Evolutionary conservation across 2,113 vertebrate genomes (phyloP).

Genomic region (Labeo catla): DNA sequence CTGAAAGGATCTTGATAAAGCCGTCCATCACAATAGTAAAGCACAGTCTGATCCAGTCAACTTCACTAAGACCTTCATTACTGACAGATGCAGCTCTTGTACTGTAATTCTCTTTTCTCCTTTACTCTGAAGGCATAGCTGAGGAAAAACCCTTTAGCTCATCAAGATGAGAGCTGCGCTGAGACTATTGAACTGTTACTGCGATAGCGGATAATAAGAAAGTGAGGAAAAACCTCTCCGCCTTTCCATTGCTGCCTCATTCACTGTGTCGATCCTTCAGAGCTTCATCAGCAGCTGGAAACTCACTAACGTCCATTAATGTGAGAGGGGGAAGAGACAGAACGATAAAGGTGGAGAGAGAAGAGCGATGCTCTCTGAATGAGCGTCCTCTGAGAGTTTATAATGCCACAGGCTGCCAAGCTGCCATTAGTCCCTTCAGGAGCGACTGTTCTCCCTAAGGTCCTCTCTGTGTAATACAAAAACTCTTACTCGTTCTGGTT

Average conservation of each 20-base stretch:
- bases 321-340: not conserved
- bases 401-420: not conserved
- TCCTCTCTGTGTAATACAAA: not conserved
- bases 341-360: not conserved
- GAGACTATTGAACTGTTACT: not conserved
- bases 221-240: not conserved
- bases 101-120: not conserved
- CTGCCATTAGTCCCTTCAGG: not conserved
- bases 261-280: not conserved
- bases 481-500: not conserved
- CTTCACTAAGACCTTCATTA: conserved; percentile 11
- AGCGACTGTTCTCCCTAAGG: not conserved
- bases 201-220: not conserved
- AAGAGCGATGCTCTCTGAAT: not conserved
- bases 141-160: not conserved
- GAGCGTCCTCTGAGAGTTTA: not conserved
- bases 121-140: not conserved
- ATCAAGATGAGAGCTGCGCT: not conserved
- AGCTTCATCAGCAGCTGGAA: conserved; percentile 7
- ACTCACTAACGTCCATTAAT: not conserved
- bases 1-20: not conserved
- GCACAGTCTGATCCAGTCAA: not conserved
- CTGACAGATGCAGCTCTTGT: conserved; percentile 15
- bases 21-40: not conserved
- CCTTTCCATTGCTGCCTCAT: not conserved